Evolutionary conservation across 92 coral and sea anemone species (phyloP).

Genomic region (Phenganax marumi): DNA sequence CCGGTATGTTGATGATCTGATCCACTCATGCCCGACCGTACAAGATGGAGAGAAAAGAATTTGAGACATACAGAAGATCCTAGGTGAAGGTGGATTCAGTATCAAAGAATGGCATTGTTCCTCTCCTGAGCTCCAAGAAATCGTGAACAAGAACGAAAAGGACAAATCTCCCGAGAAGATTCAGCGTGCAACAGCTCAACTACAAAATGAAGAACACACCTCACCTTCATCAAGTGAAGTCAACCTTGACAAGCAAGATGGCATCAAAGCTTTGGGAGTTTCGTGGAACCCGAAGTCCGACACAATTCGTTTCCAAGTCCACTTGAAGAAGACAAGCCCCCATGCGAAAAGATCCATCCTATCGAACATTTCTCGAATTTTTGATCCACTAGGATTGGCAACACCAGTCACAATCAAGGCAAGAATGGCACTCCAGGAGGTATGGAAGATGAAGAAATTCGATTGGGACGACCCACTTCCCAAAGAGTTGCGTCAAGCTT

Average conservation of each 20-base stretch:
- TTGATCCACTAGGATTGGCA: background rate
- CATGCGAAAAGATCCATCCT: background rate
- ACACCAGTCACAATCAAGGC: background rate
- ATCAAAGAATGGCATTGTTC: background rate
- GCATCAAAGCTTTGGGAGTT: too few relatives aligned
- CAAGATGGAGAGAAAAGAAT: constrained; percentile 20
- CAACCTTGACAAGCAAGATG: background rate
- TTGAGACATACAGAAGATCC: constrained; percentile 6
- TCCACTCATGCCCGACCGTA: constrained; percentile 36
- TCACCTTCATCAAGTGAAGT: background rate
- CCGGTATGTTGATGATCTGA: too few relatives aligned
- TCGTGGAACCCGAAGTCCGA: background rate
- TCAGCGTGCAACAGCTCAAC: background rate
- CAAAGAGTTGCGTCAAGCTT: background rate
- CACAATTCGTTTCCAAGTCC: background rate
- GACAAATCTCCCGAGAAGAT: background rate
- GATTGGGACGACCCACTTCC: too few relatives aligned
- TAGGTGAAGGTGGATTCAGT: background rate
- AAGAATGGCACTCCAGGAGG: too few relatives aligned
- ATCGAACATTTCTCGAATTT: background rate
- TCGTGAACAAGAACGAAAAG: background rate
- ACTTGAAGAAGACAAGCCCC: background rate
- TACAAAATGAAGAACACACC: background rate
- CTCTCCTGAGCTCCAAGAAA: constrained; percentile 14
- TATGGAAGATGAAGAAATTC: too few relatives aligned